Evolutionary conservation across 2,888 invertebrate genomes (phyloP).

Genomic region (Ernsta delagoae): DNA sequence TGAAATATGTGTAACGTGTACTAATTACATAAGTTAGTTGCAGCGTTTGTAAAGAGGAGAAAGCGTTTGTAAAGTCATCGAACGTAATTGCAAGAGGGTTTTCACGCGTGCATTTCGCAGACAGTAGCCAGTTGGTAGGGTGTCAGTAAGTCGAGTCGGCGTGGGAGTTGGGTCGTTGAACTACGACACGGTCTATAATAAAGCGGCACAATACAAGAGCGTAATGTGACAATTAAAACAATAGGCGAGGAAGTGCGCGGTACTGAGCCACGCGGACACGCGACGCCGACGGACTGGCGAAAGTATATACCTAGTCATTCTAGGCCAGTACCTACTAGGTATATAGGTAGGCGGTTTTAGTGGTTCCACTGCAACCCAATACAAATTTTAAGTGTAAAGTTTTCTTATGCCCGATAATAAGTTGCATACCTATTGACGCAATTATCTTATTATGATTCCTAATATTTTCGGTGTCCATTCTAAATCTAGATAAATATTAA

Average conservation of each 20-base stretch:
- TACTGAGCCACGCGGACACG: conserved; percentile 12
- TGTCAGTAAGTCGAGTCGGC: conserved; percentile 12
- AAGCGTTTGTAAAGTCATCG: no score
- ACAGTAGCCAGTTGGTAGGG: conserved; percentile 7
- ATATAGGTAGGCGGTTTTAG: neutral
- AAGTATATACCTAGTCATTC: conserved; percentile 1
- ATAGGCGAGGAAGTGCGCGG: conserved; percentile 25
- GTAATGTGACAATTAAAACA: conserved; percentile 33
- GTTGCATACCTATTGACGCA: no score
- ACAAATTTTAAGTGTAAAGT: neutral
- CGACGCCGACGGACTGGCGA: conserved; percentile 5
- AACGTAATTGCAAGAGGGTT: conserved; percentile 18
- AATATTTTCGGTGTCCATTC: no score
- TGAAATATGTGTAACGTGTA: neutral
- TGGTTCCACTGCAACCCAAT: neutral
- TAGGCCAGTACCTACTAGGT: neutral
- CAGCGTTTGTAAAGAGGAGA: conserved; percentile 4
- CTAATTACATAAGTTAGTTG: neutral
- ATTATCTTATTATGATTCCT: no score
- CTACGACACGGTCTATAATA: conserved; percentile 21
- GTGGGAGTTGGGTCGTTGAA: conserved; percentile 25
- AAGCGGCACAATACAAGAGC: conserved; percentile 10
- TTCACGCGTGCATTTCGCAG: conserved; percentile 1
- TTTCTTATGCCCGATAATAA: no score
- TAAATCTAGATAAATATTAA: no score